These are phyloP conservation scores for Dreissena polymorpha DNA, from an alignment of 1,140 invertebrate species.

Conservation along the genomic window DNA sequence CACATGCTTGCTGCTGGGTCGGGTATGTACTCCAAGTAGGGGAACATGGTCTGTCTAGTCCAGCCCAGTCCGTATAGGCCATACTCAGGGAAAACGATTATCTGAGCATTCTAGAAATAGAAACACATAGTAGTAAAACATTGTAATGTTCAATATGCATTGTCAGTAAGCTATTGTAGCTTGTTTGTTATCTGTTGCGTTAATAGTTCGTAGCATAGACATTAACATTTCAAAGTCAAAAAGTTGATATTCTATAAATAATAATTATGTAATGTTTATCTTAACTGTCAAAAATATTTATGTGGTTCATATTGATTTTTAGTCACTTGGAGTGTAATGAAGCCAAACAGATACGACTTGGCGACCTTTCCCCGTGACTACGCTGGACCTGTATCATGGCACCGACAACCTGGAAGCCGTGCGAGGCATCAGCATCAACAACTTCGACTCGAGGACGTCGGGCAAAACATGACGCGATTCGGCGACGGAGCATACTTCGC, in stretches of 20 bases:
- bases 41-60: constrained; percentile 52
- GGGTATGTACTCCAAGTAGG: constrained; percentile 69
- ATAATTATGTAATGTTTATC: background rate
- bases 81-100: constrained; percentile 92
- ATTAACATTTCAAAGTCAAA: too few relatives aligned
- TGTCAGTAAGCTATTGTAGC: too few relatives aligned
- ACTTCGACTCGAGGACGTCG: constrained; percentile 67
- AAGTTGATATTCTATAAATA: too few relatives aligned
- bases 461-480: constrained; percentile 64
- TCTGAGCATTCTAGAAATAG: constrained; percentile 84
- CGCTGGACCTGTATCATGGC: constrained; percentile 65
- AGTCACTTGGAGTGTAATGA: background rate
- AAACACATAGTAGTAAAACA: too few relatives aligned
- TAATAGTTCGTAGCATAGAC: too few relatives aligned
- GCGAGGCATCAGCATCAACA: constrained; percentile 61
- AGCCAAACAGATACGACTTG: background rate
- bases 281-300: background rate
- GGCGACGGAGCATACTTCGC: constrained; percentile 74
- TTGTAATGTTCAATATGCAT: too few relatives aligned
- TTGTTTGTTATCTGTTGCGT: too few relatives aligned
- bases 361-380: constrained; percentile 16
- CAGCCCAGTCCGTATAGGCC: constrained; percentile 80
- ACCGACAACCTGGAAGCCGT: constrained; percentile 58
- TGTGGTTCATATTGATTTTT: too few relatives aligned
- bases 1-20: constrained; percentile 58